These are phyloP conservation scores for Aphrocallistes beatrix DNA, from an alignment of 37 sponge, comb jelly and placozoan genomes.

Conservation along the genomic window DNA sequence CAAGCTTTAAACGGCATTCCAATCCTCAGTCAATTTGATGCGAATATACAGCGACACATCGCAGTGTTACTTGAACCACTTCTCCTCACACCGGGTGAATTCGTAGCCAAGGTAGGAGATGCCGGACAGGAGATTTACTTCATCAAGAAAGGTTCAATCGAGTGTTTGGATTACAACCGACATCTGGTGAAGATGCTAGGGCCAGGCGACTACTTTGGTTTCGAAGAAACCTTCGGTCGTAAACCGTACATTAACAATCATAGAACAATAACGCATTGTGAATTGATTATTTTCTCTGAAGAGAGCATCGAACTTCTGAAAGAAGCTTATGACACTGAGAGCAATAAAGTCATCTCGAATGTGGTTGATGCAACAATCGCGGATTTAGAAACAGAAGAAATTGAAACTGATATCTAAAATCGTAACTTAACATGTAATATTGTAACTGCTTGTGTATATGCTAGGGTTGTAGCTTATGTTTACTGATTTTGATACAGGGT, in stretches of 20 bases:
- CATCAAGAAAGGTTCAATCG: not conserved
- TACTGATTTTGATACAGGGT: no score
- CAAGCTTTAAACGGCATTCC: not conserved
- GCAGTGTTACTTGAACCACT: not conserved
- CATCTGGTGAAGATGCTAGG: not conserved
- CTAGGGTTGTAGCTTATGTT: no score
- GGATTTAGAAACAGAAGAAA: not conserved
- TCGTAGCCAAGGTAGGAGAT: slow-evolving; percentile 1
- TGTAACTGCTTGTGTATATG: not conserved
- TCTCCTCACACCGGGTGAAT: not conserved
- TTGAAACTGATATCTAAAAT: not conserved
- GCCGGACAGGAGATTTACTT: not conserved
- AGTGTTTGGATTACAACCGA: not conserved
- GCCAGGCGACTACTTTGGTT: not conserved
- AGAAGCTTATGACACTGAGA: slow-evolving; percentile 3
- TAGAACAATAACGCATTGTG: slow-evolving; percentile 6
- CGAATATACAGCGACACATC: not conserved
- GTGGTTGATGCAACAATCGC: not conserved
- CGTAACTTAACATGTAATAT: not conserved
- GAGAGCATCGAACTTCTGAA: not conserved
- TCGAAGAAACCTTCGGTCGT: not conserved
- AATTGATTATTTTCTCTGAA: not conserved
- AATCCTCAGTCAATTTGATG: not conserved
- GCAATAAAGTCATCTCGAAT: not conserved
- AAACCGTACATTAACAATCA: not conserved